Evolutionary conservation across 2,888 invertebrate species (phyloP).

Genomic region (Drosophila cognata): DNA sequence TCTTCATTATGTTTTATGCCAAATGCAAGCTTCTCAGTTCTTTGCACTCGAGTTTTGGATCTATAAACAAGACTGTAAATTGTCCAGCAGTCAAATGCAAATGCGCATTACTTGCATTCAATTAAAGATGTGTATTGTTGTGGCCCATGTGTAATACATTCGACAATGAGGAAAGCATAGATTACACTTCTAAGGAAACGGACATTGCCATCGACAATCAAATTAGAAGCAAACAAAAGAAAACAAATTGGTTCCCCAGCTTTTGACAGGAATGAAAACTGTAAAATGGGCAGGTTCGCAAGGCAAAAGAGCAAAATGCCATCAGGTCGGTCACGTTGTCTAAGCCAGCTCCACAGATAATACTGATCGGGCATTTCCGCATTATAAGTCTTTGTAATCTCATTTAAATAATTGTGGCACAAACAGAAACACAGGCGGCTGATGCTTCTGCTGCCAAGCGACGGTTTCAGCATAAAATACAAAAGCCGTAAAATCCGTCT

Average conservation of each 20-base stretch:
- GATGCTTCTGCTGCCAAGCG: constrained; percentile 12
- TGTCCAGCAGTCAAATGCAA: constrained; percentile 31
- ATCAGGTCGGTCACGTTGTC: constrained; percentile 27
- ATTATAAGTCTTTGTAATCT: constrained; percentile 73
- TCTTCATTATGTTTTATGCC: background rate
- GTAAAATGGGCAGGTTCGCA: constrained; percentile 25
- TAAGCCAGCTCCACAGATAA: constrained; percentile 35
- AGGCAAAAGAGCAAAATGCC: constrained; percentile 39
- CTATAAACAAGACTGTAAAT: background rate
- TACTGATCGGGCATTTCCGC: constrained; percentile 66
- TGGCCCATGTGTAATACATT: constrained; percentile 13
- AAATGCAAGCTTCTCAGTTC: background rate
- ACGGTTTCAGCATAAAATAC: constrained; percentile 31
- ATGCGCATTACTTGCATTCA: constrained; percentile 36
- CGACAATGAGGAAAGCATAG: constrained; percentile 5
- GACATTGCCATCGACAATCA: constrained; percentile 37
- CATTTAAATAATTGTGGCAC: constrained; percentile 78
- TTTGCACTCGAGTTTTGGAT: background rate
- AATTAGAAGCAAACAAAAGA: constrained; percentile 28
- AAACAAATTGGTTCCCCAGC: constrained; percentile 41
- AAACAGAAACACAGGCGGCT: constrained; percentile 41
- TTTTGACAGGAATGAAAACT: constrained; percentile 32
- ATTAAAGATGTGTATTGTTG: constrained; percentile 23
- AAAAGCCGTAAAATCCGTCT: constrained; percentile 39
- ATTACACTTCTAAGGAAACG: constrained; percentile 3